A percentile compares a stretch with the other conserved stretches of the same genome.
phyloP scores from a whole-genome alignment of 2,888 invertebrate genomes.

The Serripes groenlandicus region DNA sequence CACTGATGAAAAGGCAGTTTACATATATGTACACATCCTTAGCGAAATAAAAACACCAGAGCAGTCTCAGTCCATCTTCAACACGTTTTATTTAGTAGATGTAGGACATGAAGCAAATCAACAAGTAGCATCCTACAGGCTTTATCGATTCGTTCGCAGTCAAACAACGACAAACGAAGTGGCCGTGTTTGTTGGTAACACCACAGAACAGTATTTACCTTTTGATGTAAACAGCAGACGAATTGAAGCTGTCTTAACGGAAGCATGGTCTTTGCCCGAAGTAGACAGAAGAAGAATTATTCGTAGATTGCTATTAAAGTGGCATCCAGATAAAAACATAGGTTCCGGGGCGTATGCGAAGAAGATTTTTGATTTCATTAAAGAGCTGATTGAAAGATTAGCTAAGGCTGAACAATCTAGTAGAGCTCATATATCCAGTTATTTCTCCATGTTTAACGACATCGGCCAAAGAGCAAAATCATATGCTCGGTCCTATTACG shows the following conservation, averaged over 20 bases:
- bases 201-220: constrained; percentile 9
- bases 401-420: constrained; percentile 33
- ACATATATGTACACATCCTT: constrained; percentile 53
- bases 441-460: constrained; percentile 7
- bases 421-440: background rate
- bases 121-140: constrained; percentile 32
- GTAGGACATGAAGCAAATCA: constrained; percentile 21
- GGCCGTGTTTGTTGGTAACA: constrained; percentile 12
- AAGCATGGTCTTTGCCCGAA: constrained; percentile 55
- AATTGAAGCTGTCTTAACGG: constrained; percentile 33
- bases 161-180: constrained; percentile 5
- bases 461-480: constrained; percentile 12
- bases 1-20: constrained; percentile 15
- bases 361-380: constrained; percentile 63
- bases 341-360: constrained; percentile 55
- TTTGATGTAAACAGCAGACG: constrained; percentile 43
- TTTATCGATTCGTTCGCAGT: constrained; percentile 38
- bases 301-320: constrained; percentile 53
- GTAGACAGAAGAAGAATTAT: constrained; percentile 52
- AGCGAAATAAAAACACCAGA: background rate
- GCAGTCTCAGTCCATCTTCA: background rate
- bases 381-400: constrained; percentile 51
- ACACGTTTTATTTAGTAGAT: constrained; percentile 8
- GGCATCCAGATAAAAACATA: constrained; percentile 70
- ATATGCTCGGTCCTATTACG: constrained; percentile 29